Conservation (phyloP, 2,888 invertebrate species). For the Platerodrilus igneus region DNA sequence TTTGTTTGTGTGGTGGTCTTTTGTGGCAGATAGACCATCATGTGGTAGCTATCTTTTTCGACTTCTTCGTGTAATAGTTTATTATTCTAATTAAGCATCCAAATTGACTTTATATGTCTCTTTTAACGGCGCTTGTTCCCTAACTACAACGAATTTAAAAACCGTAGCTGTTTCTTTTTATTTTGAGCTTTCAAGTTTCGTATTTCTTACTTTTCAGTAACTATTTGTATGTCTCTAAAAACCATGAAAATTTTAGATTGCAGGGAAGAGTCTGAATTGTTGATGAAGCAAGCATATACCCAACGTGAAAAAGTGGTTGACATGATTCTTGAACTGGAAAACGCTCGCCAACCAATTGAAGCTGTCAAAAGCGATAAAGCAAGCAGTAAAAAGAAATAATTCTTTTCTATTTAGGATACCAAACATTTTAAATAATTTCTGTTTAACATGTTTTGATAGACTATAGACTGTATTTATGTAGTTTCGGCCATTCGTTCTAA, state of each 20-base stretch:
- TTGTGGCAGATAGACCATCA: too few species aligned
- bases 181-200: neutral
- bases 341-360: neutral
- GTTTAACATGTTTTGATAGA: too few species aligned
- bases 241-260: slow-evolving; percentile 10
- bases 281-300: slow-evolving; percentile 10
- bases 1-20: too few species aligned
- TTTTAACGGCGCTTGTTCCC: neutral
- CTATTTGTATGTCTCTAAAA: too few species aligned
- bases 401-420: too few species aligned
- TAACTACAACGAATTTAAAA: neutral
- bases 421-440: too few species aligned
- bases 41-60: too few species aligned
- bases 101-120: neutral
- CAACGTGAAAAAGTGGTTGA: slow-evolving; percentile 11
- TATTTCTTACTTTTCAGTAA: neutral
- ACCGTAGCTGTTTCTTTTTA: neutral
- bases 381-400: slow-evolving; percentile 3
- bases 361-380: slow-evolving; percentile 2
- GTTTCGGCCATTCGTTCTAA: too few species aligned
- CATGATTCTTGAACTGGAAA: slow-evolving; percentile 8
- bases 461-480: too few species aligned
- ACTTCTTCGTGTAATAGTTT: too few species aligned
- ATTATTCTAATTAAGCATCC: too few species aligned
- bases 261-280: slow-evolving; percentile 8